Base-by-base conservation (phyloP, 2,888 invertebrate genomes). In the Mythimna albipuncta region DNA sequence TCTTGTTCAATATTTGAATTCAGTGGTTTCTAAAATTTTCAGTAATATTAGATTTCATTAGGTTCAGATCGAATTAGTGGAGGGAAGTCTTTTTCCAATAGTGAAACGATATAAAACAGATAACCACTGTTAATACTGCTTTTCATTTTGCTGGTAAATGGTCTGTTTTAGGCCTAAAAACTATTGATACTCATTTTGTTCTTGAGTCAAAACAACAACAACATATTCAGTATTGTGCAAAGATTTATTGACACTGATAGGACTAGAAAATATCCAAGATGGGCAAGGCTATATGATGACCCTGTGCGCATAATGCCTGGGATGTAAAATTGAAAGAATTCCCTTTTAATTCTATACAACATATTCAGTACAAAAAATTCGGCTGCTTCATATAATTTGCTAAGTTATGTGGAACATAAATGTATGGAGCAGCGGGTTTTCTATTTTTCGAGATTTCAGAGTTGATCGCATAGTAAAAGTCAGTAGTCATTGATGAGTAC, bases 101-200 rank as follows among this genome's bases (percentile, higher is more conserved):
- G 10, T 47, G 54, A n/a, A 35, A 44, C 58, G 32, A 41, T 44
- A 38, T 13, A 19, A 16, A 4, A 19, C 41, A 26, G 58, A 58
- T 32, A 55, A 69, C 21, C 6, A 21, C 16, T 41, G 21, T 16
- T 50, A 54, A 16, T 54, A 41, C 10, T 21, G 58, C 9, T 54
- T 77, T 77, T 54, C 38, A 69, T 61, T 69, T 69, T 55, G 38
- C 54, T 77, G 44, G 26, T 68, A 54, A 75, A 75, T 50, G 21
- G 9, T 75, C 2, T 6, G 35, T 21, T 54, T 32, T 38, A 50
- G 19, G 11, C 32, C 19, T 21, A 52, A 13, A 50, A 38, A 26
- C 26, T 16, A 13, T 58, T 19, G 3, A 21, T 64, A 64, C 13
- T 38, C 19, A 2, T 19, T 63, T 38, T 2, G 41, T 19, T 41